Conservation (phyloP, 2,113 vertebrate species). For the Corydoras sp. region DNA sequence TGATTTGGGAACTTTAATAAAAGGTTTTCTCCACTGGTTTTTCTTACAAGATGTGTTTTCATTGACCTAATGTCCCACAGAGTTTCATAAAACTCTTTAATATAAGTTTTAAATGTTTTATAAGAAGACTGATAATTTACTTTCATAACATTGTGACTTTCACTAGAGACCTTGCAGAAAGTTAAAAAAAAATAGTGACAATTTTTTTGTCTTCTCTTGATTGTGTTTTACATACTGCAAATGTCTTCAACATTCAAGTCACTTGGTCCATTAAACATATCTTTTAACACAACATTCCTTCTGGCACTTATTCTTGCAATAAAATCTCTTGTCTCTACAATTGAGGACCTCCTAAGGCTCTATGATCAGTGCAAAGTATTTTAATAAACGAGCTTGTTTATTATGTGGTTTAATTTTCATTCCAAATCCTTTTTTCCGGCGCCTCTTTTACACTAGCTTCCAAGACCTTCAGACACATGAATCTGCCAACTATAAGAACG, state of each 20-base stretch:
- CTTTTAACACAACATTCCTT: background rate
- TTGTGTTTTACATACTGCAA: background rate
- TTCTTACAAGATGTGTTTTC: background rate
- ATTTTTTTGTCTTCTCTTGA: background rate
- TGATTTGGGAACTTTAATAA: slow-evolving; percentile 9
- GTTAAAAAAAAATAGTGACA: background rate
- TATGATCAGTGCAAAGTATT: background rate
- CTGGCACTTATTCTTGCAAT: background rate
- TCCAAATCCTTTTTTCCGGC: background rate
- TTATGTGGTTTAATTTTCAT: background rate
- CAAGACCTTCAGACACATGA: too few species aligned
- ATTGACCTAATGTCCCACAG: background rate
- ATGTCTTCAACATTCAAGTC: background rate
- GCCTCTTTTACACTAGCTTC: background rate
- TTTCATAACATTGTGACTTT: background rate
- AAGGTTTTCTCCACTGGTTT: background rate
- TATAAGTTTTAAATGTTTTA: background rate
- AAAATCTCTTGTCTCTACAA: background rate
- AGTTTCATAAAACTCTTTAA: background rate
- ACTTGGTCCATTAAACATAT: background rate
- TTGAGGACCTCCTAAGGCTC: background rate
- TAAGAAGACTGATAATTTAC: background rate
- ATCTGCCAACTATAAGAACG: too few species aligned
- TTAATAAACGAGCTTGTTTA: background rate
- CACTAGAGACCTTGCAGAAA: background rate